Conservation (phyloP, 2,888 invertebrate genomes). For the Drosophila niveifrons region DNA sequence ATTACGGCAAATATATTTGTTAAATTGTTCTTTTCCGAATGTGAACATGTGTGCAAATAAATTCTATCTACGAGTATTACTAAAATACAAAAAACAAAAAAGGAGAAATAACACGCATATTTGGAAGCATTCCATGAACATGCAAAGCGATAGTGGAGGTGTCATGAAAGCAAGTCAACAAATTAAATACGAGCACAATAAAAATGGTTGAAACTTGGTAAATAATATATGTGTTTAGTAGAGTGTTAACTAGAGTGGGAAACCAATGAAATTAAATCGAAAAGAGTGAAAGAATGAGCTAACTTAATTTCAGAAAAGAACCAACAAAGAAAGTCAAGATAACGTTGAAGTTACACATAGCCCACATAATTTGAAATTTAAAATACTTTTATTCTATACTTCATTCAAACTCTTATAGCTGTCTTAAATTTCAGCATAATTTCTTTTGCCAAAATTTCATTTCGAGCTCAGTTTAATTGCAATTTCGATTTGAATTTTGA, state of each 20-base stretch:
- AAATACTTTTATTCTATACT: not conserved
- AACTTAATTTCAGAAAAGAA: not conserved
- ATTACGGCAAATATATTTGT: constrained; percentile 56
- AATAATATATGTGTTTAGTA: not conserved
- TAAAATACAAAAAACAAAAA: constrained; percentile 16
- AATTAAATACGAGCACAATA: constrained; percentile 16
- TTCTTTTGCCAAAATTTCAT: not conserved
- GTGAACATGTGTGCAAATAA: constrained; percentile 82
- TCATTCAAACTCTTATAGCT: too few relatives aligned
- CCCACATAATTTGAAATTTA: not conserved
- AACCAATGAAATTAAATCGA: not conserved
- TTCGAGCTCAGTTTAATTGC: constrained; percentile 58
- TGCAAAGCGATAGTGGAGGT: constrained; percentile 52
- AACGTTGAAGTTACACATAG: not conserved
- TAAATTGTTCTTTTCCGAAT: constrained; percentile 58
- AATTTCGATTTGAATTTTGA: constrained; percentile 50
- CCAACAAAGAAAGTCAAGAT: not conserved
- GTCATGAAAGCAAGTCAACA: constrained; percentile 26
- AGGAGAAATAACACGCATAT: constrained; percentile 44
- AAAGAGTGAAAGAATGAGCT: not conserved
- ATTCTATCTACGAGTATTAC: constrained; percentile 51
- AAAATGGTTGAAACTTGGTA: not conserved
- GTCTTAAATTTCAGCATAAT: too few relatives aligned
- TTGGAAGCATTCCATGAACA: constrained; percentile 39
- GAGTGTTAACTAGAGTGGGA: not conserved